These are phyloP conservation scores for Siphonodentalium dalli DNA, from an alignment of 2,888 invertebrate genomes.

Conservation along the genomic window DNA sequence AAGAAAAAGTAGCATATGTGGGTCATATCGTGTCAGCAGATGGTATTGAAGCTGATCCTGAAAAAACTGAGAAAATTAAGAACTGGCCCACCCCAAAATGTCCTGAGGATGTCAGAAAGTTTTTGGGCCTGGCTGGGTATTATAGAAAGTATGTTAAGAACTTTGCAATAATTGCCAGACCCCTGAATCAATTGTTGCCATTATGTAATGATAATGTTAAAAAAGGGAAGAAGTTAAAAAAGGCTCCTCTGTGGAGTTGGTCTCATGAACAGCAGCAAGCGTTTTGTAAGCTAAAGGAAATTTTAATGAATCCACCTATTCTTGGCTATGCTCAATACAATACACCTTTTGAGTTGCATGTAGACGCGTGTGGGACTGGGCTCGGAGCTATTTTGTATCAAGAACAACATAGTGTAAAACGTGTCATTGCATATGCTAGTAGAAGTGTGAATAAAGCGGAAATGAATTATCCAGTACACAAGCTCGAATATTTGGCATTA, in stretches of 20 bases:
- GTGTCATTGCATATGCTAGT: constrained; percentile 30
- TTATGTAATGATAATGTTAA: too few relatives aligned
- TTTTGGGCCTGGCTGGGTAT: too few relatives aligned
- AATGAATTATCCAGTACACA: constrained; percentile 22
- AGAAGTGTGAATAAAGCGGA: constrained; percentile 21
- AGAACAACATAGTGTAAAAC: constrained; percentile 10
- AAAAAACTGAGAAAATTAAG: too few relatives aligned
- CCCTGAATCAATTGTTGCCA: too few relatives aligned
- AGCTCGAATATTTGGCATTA: constrained; percentile 24
- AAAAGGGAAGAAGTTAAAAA: constrained; percentile 1
- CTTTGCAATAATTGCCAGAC: too few relatives aligned
- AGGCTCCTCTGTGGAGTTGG: constrained; percentile 15
- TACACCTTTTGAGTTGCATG: constrained; percentile 25
- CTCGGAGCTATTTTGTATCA: constrained; percentile 27
- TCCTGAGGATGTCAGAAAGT: too few relatives aligned
- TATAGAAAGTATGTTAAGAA: too few relatives aligned
- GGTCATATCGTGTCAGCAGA: too few relatives aligned
- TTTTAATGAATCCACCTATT: constrained; percentile 19
- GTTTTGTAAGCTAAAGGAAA: constrained; percentile 16
- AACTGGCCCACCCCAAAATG: too few relatives aligned
- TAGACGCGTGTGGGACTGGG: constrained; percentile 18
- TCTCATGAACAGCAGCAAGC: constrained; percentile 1
- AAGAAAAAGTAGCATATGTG: too few relatives aligned
- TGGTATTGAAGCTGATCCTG: too few relatives aligned
- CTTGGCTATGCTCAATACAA: constrained; percentile 21